Evolutionary conservation across 2,888 invertebrate genomes (phyloP).

Genomic region (Eumacrocentrus americanus): DNA sequence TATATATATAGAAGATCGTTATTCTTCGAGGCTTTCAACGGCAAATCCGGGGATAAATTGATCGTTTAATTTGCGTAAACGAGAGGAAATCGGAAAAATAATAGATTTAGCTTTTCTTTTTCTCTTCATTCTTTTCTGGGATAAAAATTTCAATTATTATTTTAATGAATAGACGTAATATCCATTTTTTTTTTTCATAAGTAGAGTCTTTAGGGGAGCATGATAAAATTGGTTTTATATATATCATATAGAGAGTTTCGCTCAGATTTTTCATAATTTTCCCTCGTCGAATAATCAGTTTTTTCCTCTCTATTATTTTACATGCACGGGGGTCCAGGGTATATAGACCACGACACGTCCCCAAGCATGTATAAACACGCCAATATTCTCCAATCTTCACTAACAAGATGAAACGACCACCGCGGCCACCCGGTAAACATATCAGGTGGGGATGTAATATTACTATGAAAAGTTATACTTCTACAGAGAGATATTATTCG

Average conservation of each 20-base stretch:
- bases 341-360: constrained; percentile 22
- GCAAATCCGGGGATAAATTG: constrained; percentile 13
- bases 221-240: too few relatives aligned
- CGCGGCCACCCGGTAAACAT: constrained; percentile 15
- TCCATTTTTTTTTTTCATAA: too few relatives aligned
- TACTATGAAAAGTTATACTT: constrained; percentile 33
- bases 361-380: constrained; percentile 41
- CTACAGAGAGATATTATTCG: background rate
- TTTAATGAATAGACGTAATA: too few relatives aligned
- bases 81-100: constrained; percentile 13
- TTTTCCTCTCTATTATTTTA: too few relatives aligned
- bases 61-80: constrained; percentile 24
- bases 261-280: too few relatives aligned
- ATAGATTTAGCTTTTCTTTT: background rate
- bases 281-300: background rate
- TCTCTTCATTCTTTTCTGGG: background rate
- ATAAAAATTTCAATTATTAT: constrained; percentile 3
- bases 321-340: too few relatives aligned
- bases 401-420: constrained; percentile 47
- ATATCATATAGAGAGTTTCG: too few relatives aligned
- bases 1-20: constrained; percentile 13
- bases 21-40: constrained; percentile 20
- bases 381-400: constrained; percentile 46
- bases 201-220: too few relatives aligned
- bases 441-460: constrained; percentile 28